These are phyloP conservation scores for Lucilia sericata DNA, from an alignment of 1,140 invertebrate genomes.

Conservation along the genomic window DNA sequence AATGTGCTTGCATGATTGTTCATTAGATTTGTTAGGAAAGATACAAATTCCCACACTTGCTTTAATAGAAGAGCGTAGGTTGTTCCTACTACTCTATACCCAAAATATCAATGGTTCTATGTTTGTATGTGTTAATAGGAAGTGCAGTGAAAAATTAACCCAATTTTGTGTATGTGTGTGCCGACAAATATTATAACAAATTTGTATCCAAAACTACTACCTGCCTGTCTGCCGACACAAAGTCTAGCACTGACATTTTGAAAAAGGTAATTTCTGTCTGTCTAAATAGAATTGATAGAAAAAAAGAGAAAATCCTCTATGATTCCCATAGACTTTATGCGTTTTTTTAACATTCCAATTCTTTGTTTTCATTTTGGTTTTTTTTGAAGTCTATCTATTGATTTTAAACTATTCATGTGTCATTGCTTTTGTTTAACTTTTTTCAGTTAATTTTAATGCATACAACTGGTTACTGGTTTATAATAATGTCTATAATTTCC, in stretches of 20 bases:
- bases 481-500: not conserved
- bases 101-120: not conserved
- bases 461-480: constrained; percentile 10
- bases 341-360: not conserved
- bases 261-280: not conserved
- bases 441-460: not conserved
- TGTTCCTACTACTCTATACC: not conserved
- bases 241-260: not conserved
- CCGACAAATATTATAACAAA: constrained; percentile 23
- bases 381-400: not conserved
- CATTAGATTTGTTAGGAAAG: constrained; percentile 31
- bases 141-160: constrained; percentile 42
- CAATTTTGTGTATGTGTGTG: constrained; percentile 9
- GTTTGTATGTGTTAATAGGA: not conserved
- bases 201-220: not conserved
- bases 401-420: not conserved
- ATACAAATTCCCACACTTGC: constrained; percentile 38
- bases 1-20: not conserved
- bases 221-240: constrained; percentile 16
- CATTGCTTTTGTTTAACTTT: constrained; percentile 19
- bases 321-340: not conserved
- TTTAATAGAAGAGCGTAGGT: not conserved
- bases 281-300: not conserved
- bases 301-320: not conserved
- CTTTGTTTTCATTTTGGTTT: no score